Evolutionary conservation across 2,888 invertebrate species (phyloP), one percentile per base, ranked within the genome.

Genomic region (Apotomis capreana): DNA sequence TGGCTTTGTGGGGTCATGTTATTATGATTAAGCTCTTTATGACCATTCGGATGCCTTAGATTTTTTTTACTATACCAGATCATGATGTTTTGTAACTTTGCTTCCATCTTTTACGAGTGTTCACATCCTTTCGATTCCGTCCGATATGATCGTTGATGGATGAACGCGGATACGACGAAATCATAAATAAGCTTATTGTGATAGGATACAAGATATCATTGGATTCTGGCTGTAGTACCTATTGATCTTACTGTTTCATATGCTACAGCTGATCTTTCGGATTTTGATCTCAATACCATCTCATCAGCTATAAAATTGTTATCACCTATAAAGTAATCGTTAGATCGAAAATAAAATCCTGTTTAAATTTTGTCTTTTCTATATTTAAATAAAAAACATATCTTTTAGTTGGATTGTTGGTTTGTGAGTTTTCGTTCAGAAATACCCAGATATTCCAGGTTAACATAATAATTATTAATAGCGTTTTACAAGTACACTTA

Each of bases 381-480:
- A 26, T 26, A 26, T 26, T 26, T 26, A 2, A 26, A 26, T 26
- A 26, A 26, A 26, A 26, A 26, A 26, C 26, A 26, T 26, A 26
- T 26, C 2, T 26, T 1, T 26, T 26, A 26, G 1, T 26, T 26
- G 26, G 26, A 26, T 26, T 49, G 6, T 40, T 40, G 40, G 5
- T 40, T 6, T 40, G 40, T 40, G 40, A 40, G 49, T 49, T 49
- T 49, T 5, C 26, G 9, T 54, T 52, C 63, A 64, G 13, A 54
- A 67, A 40, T 51, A 67, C 5, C 26, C 58, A 52, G 54, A 65
- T 37, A 51, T 59, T 54, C 59, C 70, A 60, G 52, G 60, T 65
- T 70, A 70, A 60, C 70, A 59, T 65, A 70, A 70, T 65, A 65
- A 65, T 70, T 70, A 70, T 64, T 65, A 70, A 70, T 70, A 70